phyloP scores from a whole-genome alignment of 2,888 invertebrate genomes.

The Fragum whitleyi region DNA sequence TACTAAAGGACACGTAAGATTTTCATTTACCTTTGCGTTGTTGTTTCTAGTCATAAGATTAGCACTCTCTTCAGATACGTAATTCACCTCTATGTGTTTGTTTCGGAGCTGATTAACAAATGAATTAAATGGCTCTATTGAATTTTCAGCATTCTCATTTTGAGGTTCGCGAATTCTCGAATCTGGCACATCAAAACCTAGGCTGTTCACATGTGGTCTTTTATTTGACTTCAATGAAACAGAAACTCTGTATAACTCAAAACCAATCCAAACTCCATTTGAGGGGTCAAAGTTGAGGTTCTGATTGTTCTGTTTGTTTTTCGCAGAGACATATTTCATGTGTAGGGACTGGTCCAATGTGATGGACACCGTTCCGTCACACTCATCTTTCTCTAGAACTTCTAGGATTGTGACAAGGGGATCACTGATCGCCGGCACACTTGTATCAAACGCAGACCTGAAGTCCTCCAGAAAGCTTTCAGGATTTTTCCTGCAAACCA shows the following conservation, averaged over 20 bases:
- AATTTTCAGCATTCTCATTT: slow-evolving; percentile 30
- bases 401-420: slow-evolving; percentile 25
- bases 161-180: slow-evolving; percentile 25
- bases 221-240: slow-evolving; percentile 6
- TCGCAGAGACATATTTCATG: slow-evolving; percentile 17
- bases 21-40: not conserved
- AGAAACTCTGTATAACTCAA: slow-evolving; percentile 38
- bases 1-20: not conserved
- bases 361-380: slow-evolving; percentile 32
- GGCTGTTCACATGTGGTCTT: not conserved
- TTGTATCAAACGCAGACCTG: slow-evolving; percentile 34
- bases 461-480: slow-evolving; percentile 18
- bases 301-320: slow-evolving; percentile 28
- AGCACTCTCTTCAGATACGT: not conserved
- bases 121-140: slow-evolving; percentile 23
- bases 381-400: slow-evolving; percentile 32
- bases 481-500: slow-evolving; percentile 33
- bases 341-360: slow-evolving; percentile 6
- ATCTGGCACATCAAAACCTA: slow-evolving; percentile 24
- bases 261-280: slow-evolving; percentile 34
- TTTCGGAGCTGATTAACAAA: not conserved
- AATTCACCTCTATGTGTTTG: not conserved
- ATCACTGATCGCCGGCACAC: not conserved
- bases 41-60: not conserved
- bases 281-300: slow-evolving; percentile 6